Evolutionary conservation across 2,113 vertebrate species (phyloP), one percentile per base, ranked within the genome.

Genomic region (Climacteris rufus): DNA sequence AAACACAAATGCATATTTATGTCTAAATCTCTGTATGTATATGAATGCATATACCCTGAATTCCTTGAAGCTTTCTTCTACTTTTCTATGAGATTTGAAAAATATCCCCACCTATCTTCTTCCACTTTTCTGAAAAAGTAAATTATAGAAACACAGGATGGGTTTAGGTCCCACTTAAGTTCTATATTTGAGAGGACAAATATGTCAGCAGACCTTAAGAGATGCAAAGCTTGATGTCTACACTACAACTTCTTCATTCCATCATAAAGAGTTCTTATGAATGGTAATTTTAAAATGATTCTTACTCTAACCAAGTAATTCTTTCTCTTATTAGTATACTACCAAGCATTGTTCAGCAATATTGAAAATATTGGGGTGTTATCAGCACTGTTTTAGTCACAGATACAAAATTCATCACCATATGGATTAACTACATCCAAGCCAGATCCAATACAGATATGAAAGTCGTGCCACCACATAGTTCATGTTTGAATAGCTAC

Each of bases 361-460:
- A 54, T 21, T 49, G 42, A 83, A 87, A 92, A 64, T 13, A 19
- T 2, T 4, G 3, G 7, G 47, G 17, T 63, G 3, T 25, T 75
- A 20, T 33, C 13, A 87, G 21, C 14, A 37, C 13, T 59, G 8
- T 18, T 92, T 64, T 40, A 60, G 24, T 42, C 45, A 76, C 45
- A 76, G 25, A 37, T 56, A 45, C 7, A 40, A 70, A 90, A 35
- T 13, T 44, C 1, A 1, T 6, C 16, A 40, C 7, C 22, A 1
- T 37, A 13, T 0, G 1, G 14, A 47, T 19, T 60, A 30, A 60
- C 1, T 37, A 10, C 7, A n/a, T 15, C 7, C 33, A 47, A 86
- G 23, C 9, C 7, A 27, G 27, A n/a, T 7, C 11, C 11, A 14
- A 30, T 20, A 28, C 19, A 83, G 47, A 24, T 66, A 39, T 16